These are phyloP conservation scores for Paradoxurus hermaphroditus DNA, from an alignment of 2,113 vertebrate species.

Conservation along the genomic window DNA sequence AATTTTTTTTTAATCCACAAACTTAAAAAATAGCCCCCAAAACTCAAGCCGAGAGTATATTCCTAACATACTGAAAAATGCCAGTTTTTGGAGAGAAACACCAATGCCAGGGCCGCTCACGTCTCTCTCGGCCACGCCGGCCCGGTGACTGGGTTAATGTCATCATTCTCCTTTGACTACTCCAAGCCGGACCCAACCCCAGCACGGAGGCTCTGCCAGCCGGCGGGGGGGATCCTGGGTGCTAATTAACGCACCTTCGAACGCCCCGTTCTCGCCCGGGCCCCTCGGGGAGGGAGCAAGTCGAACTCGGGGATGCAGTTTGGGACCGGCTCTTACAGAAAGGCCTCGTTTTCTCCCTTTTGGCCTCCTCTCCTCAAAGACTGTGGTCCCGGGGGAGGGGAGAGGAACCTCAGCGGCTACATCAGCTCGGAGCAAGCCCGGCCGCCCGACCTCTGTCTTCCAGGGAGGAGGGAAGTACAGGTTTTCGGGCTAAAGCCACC, in stretches of 20 bases:
- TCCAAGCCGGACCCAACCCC: constrained; percentile 18
- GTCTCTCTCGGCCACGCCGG: not conserved
- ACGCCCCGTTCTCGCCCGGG: not conserved
- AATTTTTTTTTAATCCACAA: not conserved
- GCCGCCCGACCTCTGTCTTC: rapidly evolving
- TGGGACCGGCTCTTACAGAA: not conserved
- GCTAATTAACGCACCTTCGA: no score
- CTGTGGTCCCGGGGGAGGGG: rapidly evolving
- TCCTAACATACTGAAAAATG: not conserved
- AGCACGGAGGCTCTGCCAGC: not conserved
- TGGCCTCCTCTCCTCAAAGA: not conserved
- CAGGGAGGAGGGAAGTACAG: not conserved
- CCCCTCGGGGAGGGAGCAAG: rapidly evolving
- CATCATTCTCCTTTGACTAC: not conserved
- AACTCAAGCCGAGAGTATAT: not conserved
- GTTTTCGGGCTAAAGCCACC: not conserved
- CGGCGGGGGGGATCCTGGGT: rapidly evolving
- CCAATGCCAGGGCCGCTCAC: rapidly evolving
- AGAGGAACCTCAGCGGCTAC: not conserved
- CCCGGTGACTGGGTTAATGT: not conserved
- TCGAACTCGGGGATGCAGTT: not conserved
- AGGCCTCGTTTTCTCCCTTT: not conserved
- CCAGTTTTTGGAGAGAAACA: not conserved
- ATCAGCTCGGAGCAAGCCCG: rapidly evolving
- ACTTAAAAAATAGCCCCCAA: not conserved